Percentiles rank a stretch among this genome's conserved stretches.
Evolutionary conservation across 2,888 invertebrate genomes (phyloP).

Genomic region (Drosophila prostipennis): DNA sequence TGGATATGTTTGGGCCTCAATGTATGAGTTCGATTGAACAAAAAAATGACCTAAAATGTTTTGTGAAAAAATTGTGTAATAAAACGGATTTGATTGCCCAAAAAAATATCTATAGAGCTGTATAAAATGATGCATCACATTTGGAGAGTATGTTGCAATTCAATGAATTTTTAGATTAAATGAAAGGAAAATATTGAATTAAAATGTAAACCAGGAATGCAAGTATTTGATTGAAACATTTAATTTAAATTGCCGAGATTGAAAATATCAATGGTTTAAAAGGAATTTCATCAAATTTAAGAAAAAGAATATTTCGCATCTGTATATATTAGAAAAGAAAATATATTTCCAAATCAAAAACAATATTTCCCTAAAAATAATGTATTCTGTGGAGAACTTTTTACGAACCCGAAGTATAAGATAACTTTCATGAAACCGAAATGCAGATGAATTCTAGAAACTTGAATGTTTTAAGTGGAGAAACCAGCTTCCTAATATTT

Average conservation of each 20-base stretch:
- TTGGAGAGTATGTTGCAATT: not conserved
- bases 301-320: too few species aligned
- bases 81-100: not conserved
- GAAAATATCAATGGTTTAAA: too few species aligned
- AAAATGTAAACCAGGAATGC: not conserved
- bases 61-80: not conserved
- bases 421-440: too few species aligned
- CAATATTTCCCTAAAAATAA: too few species aligned
- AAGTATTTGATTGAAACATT: not conserved
- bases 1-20: conserved; percentile 18
- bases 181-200: not conserved
- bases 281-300: too few species aligned
- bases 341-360: too few species aligned
- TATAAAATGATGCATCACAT: not conserved
- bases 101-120: not conserved
- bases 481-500: too few species aligned
- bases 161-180: not conserved
- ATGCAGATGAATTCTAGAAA: too few species aligned
- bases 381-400: too few species aligned
- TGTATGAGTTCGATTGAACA: conserved; percentile 1
- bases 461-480: too few species aligned
- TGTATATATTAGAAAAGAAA: too few species aligned
- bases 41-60: not conserved
- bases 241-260: not conserved
- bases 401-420: too few species aligned